These are phyloP conservation scores for Empidonax traillii DNA, from an alignment of 2,113 vertebrate genomes.

Conservation along the genomic window DNA sequence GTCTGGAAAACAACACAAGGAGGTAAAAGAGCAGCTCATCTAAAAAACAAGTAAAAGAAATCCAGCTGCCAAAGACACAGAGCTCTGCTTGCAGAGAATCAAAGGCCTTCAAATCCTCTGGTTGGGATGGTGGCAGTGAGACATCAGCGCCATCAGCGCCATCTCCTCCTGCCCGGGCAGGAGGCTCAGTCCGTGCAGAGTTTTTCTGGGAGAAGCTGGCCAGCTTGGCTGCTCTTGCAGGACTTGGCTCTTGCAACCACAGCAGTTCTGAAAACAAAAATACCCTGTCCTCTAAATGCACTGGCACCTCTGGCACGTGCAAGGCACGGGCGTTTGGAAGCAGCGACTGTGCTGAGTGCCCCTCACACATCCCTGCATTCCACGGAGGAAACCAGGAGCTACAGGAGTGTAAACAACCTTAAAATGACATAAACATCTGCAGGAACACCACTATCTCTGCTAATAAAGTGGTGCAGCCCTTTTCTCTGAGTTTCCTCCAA, in stretches of 20 bases:
- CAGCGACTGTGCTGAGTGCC: accelerated
- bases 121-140: not conserved
- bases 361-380: accelerated
- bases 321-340: accelerated
- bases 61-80: not conserved
- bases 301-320: accelerated
- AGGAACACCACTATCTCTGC: not conserved
- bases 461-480: not conserved
- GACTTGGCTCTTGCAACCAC: not conserved
- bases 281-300: accelerated
- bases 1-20: not conserved
- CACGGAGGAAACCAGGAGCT: not conserved
- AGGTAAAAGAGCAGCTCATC: not conserved
- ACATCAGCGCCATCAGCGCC: not conserved
- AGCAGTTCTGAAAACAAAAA: not conserved
- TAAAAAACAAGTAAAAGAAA: not conserved
- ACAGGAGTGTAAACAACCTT: not conserved
- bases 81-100: not conserved
- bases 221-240: not conserved
- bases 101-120: not conserved
- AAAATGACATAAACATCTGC: not conserved
- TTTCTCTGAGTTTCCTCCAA: not conserved
- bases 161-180: not conserved
- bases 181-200: accelerated
- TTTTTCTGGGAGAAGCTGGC: not conserved